Evolutionary conservation across 2,113 vertebrate species (phyloP), one percentile per base, ranked within the genome.

Genomic region (Rhinoderma darwinii): DNA sequence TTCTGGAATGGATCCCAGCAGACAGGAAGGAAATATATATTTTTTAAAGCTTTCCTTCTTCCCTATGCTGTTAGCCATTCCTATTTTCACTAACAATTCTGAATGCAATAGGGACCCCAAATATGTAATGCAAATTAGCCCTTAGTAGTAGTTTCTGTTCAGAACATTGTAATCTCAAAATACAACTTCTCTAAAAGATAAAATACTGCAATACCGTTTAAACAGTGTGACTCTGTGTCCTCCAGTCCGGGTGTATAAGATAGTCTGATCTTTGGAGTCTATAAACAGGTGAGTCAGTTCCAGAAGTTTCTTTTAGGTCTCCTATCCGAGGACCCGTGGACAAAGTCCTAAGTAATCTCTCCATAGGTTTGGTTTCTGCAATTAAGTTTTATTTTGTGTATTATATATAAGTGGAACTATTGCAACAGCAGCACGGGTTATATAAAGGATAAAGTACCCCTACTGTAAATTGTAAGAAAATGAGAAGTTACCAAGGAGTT

Each of bases 181-280:
- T 61, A 27, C 56, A 17, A 61, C 14, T 20, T 54, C n/a, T n/a
- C n/a, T n/a, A n/a, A n/a, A n/a, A 15, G 61, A 30, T 17, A 32
- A 35, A 14, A 35, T 68, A 68, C 20, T 41, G 18, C 35, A 37
- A 25, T 41, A 73, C 15, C 12, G 54, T 56, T 41, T 44, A 47
- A 81, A 3, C 10, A 39, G 68, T 41, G 54, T 75, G 76, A 17
- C 18, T 56, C 72, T 84, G 14, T 30, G 30, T 54, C 30, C 63
- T 87, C 85, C 85, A 87, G 32, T 87, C 85, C 5, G 85, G 85
- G 25, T 87, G 85, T n/a, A 87, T 81, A 41, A 82, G 0, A 15
- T 82, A 87, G 10, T 87, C 78, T 47, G n/a, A 22, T 75, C 68
- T 82, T 27, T 47, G 27, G 47, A 5, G 50, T 76, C 54, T 61